Conservation (phyloP, 64 coral and sea anemone species). For the Pocillopora damicornis region DNA sequence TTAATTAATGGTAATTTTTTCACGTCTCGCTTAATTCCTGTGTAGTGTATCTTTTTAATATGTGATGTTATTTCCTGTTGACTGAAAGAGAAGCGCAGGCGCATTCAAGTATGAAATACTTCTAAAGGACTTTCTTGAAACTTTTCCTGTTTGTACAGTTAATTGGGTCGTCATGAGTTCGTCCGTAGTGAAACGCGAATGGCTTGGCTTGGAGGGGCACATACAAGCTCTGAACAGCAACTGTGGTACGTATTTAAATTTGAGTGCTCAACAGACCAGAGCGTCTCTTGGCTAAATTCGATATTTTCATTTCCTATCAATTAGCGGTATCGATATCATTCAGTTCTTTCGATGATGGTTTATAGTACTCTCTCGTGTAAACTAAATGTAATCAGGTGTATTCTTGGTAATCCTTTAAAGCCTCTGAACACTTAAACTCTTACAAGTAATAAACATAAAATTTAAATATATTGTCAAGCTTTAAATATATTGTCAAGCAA, state of each 20-base stretch:
- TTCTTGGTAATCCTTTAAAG: too few relatives aligned
- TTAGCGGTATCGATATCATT: too few relatives aligned
- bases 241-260: not conserved
- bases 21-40: not conserved
- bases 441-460: too few relatives aligned
- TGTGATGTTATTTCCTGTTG: too few relatives aligned
- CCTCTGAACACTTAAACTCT: too few relatives aligned
- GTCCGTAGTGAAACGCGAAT: conserved; percentile 17
- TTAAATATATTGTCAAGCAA: too few relatives aligned
- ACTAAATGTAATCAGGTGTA: too few relatives aligned
- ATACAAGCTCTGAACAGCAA: conserved; percentile 36
- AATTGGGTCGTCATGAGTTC: conserved; percentile 5
- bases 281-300: too few relatives aligned
- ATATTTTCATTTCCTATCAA: too few relatives aligned
- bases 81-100: not conserved
- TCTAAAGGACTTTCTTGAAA: not conserved
- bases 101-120: not conserved
- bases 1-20: not conserved
- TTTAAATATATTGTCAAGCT: too few relatives aligned
- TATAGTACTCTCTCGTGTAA: too few relatives aligned
- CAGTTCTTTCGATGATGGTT: too few relatives aligned
- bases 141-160: not conserved
- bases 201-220: conserved; percentile 38
- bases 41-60: not conserved
- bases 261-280: not conserved